A percentile compares a stretch with the other conserved stretches of the same genome.
phyloP scores from a whole-genome alignment of 2,797 vertebrate genomes.

The Mareca penelope region DNA sequence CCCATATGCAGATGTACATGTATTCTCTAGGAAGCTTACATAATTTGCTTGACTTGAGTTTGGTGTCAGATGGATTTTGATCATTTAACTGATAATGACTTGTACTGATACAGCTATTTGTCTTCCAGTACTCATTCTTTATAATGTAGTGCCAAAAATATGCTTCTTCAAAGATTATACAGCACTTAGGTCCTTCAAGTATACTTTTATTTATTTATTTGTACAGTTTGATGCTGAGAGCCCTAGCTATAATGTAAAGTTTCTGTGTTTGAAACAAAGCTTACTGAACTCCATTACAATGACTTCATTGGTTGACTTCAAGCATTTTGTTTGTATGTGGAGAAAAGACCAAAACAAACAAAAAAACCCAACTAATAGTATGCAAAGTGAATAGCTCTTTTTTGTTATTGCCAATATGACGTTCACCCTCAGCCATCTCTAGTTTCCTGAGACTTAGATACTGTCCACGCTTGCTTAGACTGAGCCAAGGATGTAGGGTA shows the following conservation, averaged over 20 bases:
- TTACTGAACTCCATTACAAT: background rate
- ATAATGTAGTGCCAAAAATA: background rate
- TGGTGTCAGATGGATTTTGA: background rate
- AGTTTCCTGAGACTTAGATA: background rate
- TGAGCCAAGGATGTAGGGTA: background rate
- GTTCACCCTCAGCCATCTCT: background rate
- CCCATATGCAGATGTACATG: background rate
- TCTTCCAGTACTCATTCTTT: background rate
- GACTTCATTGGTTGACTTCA: background rate
- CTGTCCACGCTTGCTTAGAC: background rate
- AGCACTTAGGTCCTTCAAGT: background rate
- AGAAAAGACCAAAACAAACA: background rate
- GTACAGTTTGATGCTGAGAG: background rate
- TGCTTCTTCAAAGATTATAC: background rate
- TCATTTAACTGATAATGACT: conserved; percentile 8
- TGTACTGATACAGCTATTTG: background rate
- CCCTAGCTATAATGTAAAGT: background rate
- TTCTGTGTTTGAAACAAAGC: background rate
- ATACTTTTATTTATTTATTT: background rate
- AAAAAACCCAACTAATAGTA: background rate
- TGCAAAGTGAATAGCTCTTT: background rate
- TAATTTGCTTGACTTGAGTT: conserved; percentile 28
- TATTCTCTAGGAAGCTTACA: background rate
- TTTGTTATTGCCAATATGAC: background rate
- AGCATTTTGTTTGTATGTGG: background rate